Evolutionary conservation across 2,888 invertebrate genomes (phyloP).

Genomic region (Arrhopalites spinosus): DNA sequence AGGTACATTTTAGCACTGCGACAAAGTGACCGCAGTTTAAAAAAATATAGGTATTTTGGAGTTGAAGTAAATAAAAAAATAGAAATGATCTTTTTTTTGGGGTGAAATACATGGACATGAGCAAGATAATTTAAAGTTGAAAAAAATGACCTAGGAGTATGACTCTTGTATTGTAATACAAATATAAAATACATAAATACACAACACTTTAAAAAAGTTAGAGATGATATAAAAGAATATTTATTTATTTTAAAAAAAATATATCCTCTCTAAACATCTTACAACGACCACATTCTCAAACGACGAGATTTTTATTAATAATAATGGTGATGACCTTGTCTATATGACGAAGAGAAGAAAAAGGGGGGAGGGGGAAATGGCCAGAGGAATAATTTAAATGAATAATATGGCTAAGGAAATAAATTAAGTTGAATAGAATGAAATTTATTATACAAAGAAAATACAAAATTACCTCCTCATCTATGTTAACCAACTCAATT

Average conservation of each 20-base stretch:
- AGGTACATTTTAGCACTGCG: slow-evolving; percentile 1
- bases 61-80: not conserved
- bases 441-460: not conserved
- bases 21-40: slow-evolving; percentile 2
- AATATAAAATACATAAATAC: slow-evolving; percentile 1
- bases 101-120: not conserved
- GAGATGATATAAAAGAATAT: too few species aligned
- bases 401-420: not conserved
- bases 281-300: too few species aligned
- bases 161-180: not conserved
- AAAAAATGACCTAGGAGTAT: slow-evolving; percentile 28
- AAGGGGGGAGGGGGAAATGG: too few species aligned
- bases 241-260: too few species aligned
- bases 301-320: slow-evolving; percentile 23
- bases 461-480: slow-evolving; percentile 6
- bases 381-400: not conserved
- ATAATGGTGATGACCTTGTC: slow-evolving; percentile 32
- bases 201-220: too few species aligned
- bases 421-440: not conserved
- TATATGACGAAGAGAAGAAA: not conserved
- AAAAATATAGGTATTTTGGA: not conserved
- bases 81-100: slow-evolving; percentile 9
- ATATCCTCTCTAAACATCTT: too few species aligned
- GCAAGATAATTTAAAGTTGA: not conserved
- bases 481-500: not conserved